phyloP scores from a whole-genome alignment of 1,140 invertebrate genomes.

The Schlechtendalia chinensis region DNA sequence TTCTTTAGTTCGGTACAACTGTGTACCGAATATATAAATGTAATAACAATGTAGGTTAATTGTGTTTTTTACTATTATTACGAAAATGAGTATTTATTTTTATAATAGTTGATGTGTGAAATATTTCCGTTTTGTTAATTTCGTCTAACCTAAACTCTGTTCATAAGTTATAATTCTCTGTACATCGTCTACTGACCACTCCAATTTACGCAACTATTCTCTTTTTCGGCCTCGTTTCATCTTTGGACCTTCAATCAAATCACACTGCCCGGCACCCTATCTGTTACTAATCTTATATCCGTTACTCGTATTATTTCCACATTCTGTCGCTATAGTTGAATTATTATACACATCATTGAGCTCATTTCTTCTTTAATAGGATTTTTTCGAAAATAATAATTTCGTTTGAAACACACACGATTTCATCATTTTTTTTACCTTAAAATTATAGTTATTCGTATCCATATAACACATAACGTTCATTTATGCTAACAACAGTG shows the following conservation, averaged over 20 bases:
- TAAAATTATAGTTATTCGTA: neutral
- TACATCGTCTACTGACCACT: neutral
- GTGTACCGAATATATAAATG: no score
- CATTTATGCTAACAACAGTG: neutral
- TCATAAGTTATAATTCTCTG: neutral
- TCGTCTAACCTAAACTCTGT: neutral
- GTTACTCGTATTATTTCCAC: neutral
- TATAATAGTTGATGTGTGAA: neutral
- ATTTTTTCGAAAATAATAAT: neutral
- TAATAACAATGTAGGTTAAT: neutral
- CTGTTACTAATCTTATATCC: neutral
- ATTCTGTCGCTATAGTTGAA: neutral
- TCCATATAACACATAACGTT: neutral
- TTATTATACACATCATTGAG: slow-evolving; percentile 27
- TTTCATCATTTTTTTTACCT: neutral
- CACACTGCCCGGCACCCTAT: neutral
- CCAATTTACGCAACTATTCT: neutral
- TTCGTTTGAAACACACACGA: neutral
- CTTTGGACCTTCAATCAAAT: neutral
- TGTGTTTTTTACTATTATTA: neutral
- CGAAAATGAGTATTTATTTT: neutral
- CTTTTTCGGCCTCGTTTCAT: neutral
- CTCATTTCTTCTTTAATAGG: neutral
- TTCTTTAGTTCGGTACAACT: no score
- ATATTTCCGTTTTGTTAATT: neutral